Evolutionary conservation across 2,888 invertebrate genomes (phyloP).

Genomic region (Eristalinus sepulchralis): DNA sequence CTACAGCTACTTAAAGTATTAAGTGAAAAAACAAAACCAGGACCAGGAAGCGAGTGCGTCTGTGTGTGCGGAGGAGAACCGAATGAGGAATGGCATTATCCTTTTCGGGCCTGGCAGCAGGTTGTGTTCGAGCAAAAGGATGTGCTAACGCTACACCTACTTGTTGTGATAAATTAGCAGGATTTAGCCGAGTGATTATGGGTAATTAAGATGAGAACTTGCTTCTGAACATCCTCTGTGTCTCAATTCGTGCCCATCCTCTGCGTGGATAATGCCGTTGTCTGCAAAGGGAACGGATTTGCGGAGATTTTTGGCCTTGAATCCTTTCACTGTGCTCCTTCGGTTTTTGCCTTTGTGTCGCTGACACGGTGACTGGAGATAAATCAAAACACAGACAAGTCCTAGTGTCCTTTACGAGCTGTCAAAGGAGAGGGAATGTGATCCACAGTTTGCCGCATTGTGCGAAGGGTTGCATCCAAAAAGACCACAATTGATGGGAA

Average conservation of each 20-base stretch:
- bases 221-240: slow-evolving; percentile 1
- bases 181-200: slow-evolving; percentile 72
- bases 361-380: slow-evolving; percentile 51
- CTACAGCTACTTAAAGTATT: slow-evolving; percentile 67
- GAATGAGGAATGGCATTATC: slow-evolving; percentile 43
- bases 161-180: slow-evolving; percentile 73
- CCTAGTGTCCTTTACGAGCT: slow-evolving; percentile 5
- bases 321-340: slow-evolving; percentile 18
- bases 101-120: slow-evolving; percentile 39
- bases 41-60: background rate
- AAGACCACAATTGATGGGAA: background rate
- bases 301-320: slow-evolving; percentile 5
- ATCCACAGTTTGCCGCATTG: background rate
- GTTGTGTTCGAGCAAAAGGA: slow-evolving; percentile 37
- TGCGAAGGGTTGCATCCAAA: background rate
- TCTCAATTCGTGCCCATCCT: background rate
- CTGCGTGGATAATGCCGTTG: background rate
- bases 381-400: slow-evolving; percentile 53
- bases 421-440: slow-evolving; percentile 44
- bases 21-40: slow-evolving; percentile 54
- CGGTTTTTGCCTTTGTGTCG: slow-evolving; percentile 1
- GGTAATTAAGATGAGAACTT: slow-evolving; percentile 71
- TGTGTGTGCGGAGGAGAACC: background rate
- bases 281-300: slow-evolving; percentile 1
- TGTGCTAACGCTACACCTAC: slow-evolving; percentile 49